Base-by-base conservation (phyloP, 2,113 vertebrate genomes). In the Zingel zingel region DNA sequence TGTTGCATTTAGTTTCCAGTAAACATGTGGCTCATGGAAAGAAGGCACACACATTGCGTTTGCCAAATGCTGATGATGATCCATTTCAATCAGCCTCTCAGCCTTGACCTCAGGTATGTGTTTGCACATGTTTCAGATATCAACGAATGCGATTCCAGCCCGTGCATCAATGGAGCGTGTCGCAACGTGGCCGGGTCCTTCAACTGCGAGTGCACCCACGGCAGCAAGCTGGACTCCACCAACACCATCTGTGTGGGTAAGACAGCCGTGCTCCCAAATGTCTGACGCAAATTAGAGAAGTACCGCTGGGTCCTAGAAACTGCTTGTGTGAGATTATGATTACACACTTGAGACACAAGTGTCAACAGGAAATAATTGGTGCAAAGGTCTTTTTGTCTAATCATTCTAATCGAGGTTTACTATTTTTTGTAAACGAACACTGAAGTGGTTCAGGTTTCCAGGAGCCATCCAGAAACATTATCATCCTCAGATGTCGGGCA, bases 161-260 rank as follows among this genome's bases (percentile, higher is more conserved):
- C 97, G 0, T 98, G 98, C 8, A 95, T 98, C 87, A 97, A 97
- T 0, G 97, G 97, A 0, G 89, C 91, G n/a, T 99, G 97, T 86
- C 92, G 96, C 33, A 99, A 99, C 83, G 94, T 97, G 3, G 96
- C 96, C 0, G 97, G 98, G 18, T 98, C 97, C 64, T 98, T 97
- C 54, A 93, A 95, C 77, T 99, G 98, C 1, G 96, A 97, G 78
- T 99, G 98, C 61, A 95, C 95, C 73, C 97, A 97, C 0, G 97
- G 98, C 89, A 99, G 97, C 94, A 97, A 95, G 12, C 92, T 98
- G 94, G 97, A 97, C 91, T 95, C 96, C 81, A 97, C 97, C 0
- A 97, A 97, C 82, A 98, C 97, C 89, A 92, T 98, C 93, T 99
- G 98, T 0, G 95, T 98, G 80, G 97, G 98, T 98, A 95, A 97